Conservation (phyloP, 2,113 vertebrate genomes). For the Nyctibius bracteatus region DNA sequence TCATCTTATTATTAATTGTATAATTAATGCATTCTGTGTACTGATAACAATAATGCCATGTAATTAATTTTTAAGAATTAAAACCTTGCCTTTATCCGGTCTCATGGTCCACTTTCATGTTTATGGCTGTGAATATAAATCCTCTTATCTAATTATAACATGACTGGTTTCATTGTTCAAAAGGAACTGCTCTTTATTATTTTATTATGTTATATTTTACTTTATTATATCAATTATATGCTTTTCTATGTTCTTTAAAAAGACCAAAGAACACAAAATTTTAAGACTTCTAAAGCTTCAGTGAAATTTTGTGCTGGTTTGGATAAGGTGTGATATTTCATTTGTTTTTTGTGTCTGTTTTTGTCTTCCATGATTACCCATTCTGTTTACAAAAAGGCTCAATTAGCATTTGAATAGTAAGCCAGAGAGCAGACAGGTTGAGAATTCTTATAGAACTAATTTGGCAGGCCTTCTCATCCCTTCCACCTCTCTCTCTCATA, state of each 20-base stretch:
- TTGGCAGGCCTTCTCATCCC: slow-evolving; percentile 70
- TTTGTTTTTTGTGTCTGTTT: slow-evolving; percentile 78
- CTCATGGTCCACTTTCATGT: slow-evolving; percentile 79
- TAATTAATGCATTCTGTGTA: slow-evolving; percentile 83
- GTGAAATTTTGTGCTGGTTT: slow-evolving; percentile 65
- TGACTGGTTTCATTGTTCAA: slow-evolving; percentile 78
- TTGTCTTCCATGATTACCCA: slow-evolving; percentile 81
- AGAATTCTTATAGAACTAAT: slow-evolving; percentile 82
- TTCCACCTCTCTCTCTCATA: slow-evolving; percentile 33
- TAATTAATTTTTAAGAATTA: slow-evolving; percentile 85
- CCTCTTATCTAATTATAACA: slow-evolving; percentile 84
- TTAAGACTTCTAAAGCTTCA: slow-evolving; percentile 71
- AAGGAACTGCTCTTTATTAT: slow-evolving; percentile 70
- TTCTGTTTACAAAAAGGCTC: slow-evolving; percentile 82
- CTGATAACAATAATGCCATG: slow-evolving; percentile 83
- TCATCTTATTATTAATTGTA: slow-evolving; percentile 81
- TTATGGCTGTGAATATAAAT: slow-evolving; percentile 78
- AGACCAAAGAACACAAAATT: slow-evolving; percentile 52
- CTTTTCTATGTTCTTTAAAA: slow-evolving; percentile 39
- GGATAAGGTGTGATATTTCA: slow-evolving; percentile 76
- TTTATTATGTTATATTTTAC: slow-evolving; percentile 72
- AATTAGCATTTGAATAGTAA: slow-evolving; percentile 84
- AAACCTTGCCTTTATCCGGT: slow-evolving; percentile 76
- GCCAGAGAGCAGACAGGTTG: slow-evolving; percentile 79
- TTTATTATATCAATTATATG: slow-evolving; percentile 75